phyloP scores from a whole-genome alignment of 1,140 invertebrate genomes.

The Pentalonia nigronervosa region DNA sequence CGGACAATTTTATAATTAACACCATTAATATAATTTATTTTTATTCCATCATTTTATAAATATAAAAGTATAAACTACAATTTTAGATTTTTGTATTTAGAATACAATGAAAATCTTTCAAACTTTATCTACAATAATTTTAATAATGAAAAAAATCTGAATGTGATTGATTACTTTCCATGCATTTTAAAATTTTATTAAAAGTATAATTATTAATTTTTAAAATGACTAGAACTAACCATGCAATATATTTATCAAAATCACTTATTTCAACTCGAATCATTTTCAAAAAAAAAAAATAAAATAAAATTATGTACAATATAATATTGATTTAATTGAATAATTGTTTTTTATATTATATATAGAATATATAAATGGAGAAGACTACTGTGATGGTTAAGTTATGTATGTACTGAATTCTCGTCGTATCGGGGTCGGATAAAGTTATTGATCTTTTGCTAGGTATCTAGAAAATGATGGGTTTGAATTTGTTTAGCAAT shows the following conservation, averaged over 20 bases:
- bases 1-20: too few relatives aligned
- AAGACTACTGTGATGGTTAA: background rate
- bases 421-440: too few relatives aligned
- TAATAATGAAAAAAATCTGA: background rate
- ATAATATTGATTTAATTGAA: too few relatives aligned
- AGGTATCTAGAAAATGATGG: background rate
- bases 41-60: background rate
- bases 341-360: too few relatives aligned
- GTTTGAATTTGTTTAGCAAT: background rate
- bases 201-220: background rate
- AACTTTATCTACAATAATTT: background rate
- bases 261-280: background rate
- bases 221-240: background rate
- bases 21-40: background rate
- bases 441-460: too few relatives aligned
- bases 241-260: background rate
- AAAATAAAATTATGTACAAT: background rate
- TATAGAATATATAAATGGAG: background rate
- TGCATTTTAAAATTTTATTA: background rate
- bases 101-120: too few relatives aligned
- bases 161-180: background rate
- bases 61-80: background rate
- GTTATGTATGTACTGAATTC: too few relatives aligned
- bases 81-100: too few relatives aligned
- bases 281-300: background rate